Evolutionary conservation across 2,797 vertebrate species (phyloP), one percentile per base, ranked within the genome.

Genomic region (Toxotes lorentzi): DNA sequence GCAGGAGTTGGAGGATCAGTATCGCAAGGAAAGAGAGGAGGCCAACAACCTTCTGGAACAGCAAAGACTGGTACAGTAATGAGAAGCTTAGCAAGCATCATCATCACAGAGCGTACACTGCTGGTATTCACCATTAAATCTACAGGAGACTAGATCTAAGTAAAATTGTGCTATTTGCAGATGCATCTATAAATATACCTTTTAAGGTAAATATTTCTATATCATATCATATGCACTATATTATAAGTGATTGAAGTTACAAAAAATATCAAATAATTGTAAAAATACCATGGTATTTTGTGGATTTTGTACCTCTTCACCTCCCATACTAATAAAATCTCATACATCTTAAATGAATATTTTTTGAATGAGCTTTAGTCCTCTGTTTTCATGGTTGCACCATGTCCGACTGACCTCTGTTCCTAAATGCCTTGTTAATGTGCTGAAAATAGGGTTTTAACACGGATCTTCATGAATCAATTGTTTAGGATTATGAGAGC

Each of bases 1-100:
- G 51, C 98, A 99, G 87, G 98, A 99, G 65, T 88, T 99, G 78
- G 98, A 99, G 87, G 98, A 99, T 68, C 98, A 99, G 80, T 99
- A 99, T 82, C 96, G 98, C 61, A 96, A 95, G 81, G 98, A 99
- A 88, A 94, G 97, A 61, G 98, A 99, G 81, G 98, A 99, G 73
- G 96, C 96, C 1, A 97, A 97, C 91, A 98, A 98, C 86, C 96
- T 99, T 50, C 94, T 99, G 40, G 98, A 99, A 90, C 97, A 99
- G 88, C 98, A 99, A 88, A 95, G 98, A 93, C 95, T 99, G 96
- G 98, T 99, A 92, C 90, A 61, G 62, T 51, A n/a, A 63, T 34
- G 3, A 56, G 21, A 30, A 51, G 30, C 30, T 69, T 7, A 27
- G 4, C 38, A 8, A 47, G 14, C 41, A 23, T 45, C 4, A 14